A percentile compares a stretch with the other conserved stretches of the same genome.
These are phyloP conservation scores for Dolichotis patagonum DNA, from an alignment of 2,113 vertebrate species.

Conservation along the genomic window DNA sequence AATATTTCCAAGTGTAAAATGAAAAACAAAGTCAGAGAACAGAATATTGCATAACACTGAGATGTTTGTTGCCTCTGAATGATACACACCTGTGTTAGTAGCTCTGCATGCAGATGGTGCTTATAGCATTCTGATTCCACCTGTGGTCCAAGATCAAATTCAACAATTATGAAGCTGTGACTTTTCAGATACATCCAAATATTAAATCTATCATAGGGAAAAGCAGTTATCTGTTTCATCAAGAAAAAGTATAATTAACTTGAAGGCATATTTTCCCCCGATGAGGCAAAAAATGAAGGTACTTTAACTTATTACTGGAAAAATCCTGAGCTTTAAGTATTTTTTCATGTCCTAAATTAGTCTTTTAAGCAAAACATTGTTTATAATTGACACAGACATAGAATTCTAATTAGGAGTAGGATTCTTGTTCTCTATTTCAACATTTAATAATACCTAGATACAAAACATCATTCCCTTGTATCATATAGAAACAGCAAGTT, in stretches of 20 bases:
- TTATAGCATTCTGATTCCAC: neutral
- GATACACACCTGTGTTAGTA: neutral
- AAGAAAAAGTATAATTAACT: neutral
- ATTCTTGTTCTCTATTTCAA: conserved; percentile 8
- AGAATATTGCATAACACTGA: neutral
- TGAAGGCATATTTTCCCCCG: neutral
- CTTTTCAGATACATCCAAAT: neutral
- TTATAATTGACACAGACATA: conserved; percentile 28
- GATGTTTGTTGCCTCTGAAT: neutral
- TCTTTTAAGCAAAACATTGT: neutral
- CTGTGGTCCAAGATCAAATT: conserved; percentile 22
- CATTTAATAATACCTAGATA: conserved; percentile 49
- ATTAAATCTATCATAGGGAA: neutral
- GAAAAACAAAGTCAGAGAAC: neutral
- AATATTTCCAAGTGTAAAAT: neutral
- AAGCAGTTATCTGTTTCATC: neutral
- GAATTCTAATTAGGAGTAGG: neutral
- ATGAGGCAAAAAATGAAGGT: neutral
- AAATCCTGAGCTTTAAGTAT: neutral
- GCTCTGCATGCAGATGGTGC: neutral
- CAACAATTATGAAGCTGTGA: conserved; percentile 1
- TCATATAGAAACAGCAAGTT: conserved; percentile 67
- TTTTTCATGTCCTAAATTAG: neutral
- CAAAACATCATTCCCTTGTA: conserved; percentile 48
- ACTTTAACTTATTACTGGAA: conserved; percentile 27